Evolutionary conservation across 2,888 invertebrate genomes (phyloP).

Genomic region (Crioceris asparagi): DNA sequence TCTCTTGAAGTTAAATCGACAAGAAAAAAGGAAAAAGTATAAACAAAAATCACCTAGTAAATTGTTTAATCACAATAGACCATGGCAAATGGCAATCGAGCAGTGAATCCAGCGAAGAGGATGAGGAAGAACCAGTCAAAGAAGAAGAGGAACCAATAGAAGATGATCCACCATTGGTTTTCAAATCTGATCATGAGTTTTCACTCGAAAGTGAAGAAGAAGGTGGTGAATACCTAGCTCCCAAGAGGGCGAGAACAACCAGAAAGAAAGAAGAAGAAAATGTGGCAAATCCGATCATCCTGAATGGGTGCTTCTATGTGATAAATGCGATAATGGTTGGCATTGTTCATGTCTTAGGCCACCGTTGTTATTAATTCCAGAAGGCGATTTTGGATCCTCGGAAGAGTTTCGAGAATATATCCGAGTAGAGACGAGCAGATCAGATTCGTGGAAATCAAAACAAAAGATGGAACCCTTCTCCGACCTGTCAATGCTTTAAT

Average conservation of each 20-base stretch:
- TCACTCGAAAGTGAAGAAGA: conserved; percentile 79
- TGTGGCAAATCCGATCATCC: conserved; percentile 90
- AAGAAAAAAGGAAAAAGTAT: conserved; percentile 9
- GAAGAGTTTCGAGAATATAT: too few relatives aligned
- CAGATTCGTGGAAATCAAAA: too few relatives aligned
- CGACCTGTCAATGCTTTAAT: too few relatives aligned
- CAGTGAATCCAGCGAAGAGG: conserved; percentile 41
- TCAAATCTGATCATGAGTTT: conserved; percentile 78
- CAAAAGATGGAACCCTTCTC: too few relatives aligned
- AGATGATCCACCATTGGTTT: conserved; percentile 20
- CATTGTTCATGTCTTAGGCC: conserved; percentile 94
- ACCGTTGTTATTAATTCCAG: conserved; percentile 85
- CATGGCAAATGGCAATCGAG: conserved; percentile 53
- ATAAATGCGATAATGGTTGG: conserved; percentile 93
- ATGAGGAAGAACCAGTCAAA: conserved; percentile 34
- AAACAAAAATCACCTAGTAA: conserved; percentile 22
- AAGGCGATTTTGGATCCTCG: too few relatives aligned
- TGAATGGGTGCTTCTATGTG: conserved; percentile 94
- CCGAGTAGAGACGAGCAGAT: too few relatives aligned
- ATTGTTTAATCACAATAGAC: conserved; percentile 42
- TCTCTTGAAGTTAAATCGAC: too few relatives aligned
- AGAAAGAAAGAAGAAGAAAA: conserved; percentile 53
- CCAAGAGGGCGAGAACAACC: conserved; percentile 75
- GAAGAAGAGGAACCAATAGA: conserved; percentile 36
- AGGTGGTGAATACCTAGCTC: conserved; percentile 59